Percentiles rank a stretch among this genome's conserved stretches.
These are phyloP conservation scores for Nycteola revayana DNA, from an alignment of 2,888 invertebrate genomes.

Conservation along the genomic window DNA sequence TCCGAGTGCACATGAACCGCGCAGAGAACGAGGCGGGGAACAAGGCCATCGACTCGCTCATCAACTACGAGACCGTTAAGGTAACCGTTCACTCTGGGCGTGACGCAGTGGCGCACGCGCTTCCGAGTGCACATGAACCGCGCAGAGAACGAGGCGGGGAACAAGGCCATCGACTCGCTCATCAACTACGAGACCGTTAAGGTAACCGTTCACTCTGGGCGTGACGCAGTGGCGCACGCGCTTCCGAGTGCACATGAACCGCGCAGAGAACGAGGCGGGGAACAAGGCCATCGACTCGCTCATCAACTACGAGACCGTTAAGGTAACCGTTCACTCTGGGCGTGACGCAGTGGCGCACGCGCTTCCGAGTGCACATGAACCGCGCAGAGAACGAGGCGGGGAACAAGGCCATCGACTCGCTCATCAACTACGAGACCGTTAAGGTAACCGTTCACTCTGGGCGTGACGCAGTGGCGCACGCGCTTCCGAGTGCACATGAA, in stretches of 20 bases:
- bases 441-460: too few species aligned
- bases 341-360: conserved; percentile 97
- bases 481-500: conserved; percentile 98
- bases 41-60: conserved; percentile 98
- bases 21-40: conserved; percentile 99
- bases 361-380: conserved; percentile 98
- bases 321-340: conserved; percentile 87
- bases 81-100: conserved; percentile 88
- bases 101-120: conserved; percentile 98
- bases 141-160: conserved; percentile 99
- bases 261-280: conserved; percentile 98
- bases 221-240: conserved; percentile 98
- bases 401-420: conserved; percentile 97
- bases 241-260: conserved; percentile 98
- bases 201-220: conserved; percentile 89
- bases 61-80: conserved; percentile 99
- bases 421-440: conserved; percentile 99
- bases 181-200: conserved; percentile 99
- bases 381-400: conserved; percentile 98
- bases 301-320: conserved; percentile 99
- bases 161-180: conserved; percentile 98
- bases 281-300: conserved; percentile 99
- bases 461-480: conserved; percentile 98
- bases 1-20: conserved; percentile 97
- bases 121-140: conserved; percentile 98